phyloP scores from a whole-genome alignment of 1,140 invertebrate species.

The Pseudomyrmex sp. region DNA sequence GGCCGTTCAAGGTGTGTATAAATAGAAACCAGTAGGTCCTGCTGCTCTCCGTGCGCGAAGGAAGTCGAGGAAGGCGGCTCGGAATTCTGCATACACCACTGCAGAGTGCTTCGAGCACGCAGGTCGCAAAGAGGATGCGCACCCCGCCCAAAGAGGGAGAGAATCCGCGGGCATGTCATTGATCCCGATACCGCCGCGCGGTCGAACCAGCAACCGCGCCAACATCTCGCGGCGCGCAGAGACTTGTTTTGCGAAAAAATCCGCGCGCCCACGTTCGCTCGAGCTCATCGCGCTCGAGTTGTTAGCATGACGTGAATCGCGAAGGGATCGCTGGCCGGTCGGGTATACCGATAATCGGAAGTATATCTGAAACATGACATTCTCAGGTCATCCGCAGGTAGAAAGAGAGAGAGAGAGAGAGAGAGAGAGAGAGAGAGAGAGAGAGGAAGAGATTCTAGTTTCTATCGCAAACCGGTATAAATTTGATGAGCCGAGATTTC shows the following conservation, averaged over 20 bases:
- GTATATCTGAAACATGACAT: background rate
- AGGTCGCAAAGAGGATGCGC: conserved; percentile 73
- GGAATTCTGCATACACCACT: conserved; percentile 78
- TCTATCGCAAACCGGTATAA: background rate
- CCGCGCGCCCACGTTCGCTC: conserved; percentile 72
- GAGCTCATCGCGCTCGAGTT: conserved; percentile 44
- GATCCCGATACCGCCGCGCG: conserved; percentile 76
- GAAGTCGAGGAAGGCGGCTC: conserved; percentile 78
- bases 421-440: background rate
- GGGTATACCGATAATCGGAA: conserved; percentile 17
- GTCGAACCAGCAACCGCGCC: conserved; percentile 66
- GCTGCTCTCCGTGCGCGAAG: conserved; percentile 61
- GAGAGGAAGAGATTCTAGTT: background rate
- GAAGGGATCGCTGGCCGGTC: background rate
- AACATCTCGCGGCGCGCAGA: background rate
- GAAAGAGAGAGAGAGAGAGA: background rate
- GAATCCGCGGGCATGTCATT: conserved; percentile 80
- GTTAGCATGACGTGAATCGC: background rate
- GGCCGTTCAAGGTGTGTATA: conserved; percentile 74
- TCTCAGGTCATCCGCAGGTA: background rate
- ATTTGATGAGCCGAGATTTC: background rate
- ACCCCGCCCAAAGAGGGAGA: conserved; percentile 60
- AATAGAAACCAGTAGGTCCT: conserved; percentile 83
- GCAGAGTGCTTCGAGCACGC: conserved; percentile 68
- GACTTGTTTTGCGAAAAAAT: conserved; percentile 73